Conservation (phyloP, 1,140 invertebrate genomes). For the Magallana gigas region DNA sequence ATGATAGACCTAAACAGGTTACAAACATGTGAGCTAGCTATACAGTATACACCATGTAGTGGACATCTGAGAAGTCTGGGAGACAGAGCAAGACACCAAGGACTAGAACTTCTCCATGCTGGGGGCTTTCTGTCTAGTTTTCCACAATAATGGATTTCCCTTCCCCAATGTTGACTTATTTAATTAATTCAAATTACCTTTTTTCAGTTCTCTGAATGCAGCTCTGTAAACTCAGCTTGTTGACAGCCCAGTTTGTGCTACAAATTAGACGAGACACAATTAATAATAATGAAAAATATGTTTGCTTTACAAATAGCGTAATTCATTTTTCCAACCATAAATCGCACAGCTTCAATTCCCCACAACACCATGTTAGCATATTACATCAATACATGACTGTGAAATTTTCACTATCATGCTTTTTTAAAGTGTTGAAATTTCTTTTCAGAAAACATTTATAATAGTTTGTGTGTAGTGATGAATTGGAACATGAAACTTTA, state of each 20-base stretch:
- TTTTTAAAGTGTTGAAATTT: neutral
- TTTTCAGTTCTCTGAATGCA: neutral
- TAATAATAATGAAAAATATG: neutral
- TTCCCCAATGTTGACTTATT: neutral
- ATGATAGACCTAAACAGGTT: too few species aligned
- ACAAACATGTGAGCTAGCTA: too few species aligned
- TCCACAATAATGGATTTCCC: too few species aligned
- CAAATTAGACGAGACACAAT: constrained; percentile 5
- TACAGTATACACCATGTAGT: too few species aligned
- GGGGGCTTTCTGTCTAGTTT: too few species aligned
- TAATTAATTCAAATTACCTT: constrained; percentile 28
- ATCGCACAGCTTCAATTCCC: neutral
- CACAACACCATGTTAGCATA: neutral
- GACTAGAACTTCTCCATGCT: too few species aligned
- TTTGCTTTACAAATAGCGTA: neutral
- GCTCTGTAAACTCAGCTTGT: neutral
- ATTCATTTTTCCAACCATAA: neutral
- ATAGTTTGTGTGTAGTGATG: neutral
- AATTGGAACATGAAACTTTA: neutral
- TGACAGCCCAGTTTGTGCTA: neutral
- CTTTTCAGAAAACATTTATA: neutral
- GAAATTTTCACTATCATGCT: neutral
- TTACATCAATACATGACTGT: neutral
- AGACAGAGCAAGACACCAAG: too few species aligned
- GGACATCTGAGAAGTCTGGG: too few species aligned